A percentile compares a stretch with the other conserved stretches of the same genome.
Conservation (phyloP, 2,888 invertebrate species). For the Fragum whitleyi region DNA sequence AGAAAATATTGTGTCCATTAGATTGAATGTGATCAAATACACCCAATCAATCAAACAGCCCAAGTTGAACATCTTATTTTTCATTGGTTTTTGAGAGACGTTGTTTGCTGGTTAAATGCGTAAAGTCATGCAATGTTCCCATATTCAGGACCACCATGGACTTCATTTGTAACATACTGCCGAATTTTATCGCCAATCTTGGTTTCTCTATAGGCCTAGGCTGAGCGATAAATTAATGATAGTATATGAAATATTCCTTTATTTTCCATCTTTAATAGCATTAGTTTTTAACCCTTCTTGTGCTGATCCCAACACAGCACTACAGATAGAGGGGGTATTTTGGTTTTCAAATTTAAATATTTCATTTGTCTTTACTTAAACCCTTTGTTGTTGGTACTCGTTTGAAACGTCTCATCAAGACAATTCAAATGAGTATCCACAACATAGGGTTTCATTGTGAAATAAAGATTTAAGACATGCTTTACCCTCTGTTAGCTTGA, state of each 20-base stretch:
- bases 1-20: neutral
- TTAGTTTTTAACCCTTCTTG: too few relatives aligned
- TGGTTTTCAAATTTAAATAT: too few relatives aligned
- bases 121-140: constrained; percentile 13
- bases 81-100: constrained; percentile 7
- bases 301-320: too few relatives aligned
- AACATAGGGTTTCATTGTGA: too few relatives aligned
- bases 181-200: constrained; percentile 13
- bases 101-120: constrained; percentile 9
- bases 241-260: neutral
- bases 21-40: neutral
- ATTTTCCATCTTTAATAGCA: neutral
- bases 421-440: too few relatives aligned
- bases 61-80: constrained; percentile 6
- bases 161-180: constrained; percentile 4
- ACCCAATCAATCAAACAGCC: constrained; percentile 14
- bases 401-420: too few relatives aligned
- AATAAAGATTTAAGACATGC: too few relatives aligned
- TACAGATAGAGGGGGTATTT: too few relatives aligned
- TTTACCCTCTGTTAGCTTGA: too few relatives aligned
- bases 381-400: too few relatives aligned
- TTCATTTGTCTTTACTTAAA: too few relatives aligned
- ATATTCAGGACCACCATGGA: constrained; percentile 17
- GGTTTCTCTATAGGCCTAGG: neutral
- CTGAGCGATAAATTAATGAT: neutral